Evolutionary conservation across 2,113 vertebrate species (phyloP).

Genomic region (Hippocampus barbouri): DNA sequence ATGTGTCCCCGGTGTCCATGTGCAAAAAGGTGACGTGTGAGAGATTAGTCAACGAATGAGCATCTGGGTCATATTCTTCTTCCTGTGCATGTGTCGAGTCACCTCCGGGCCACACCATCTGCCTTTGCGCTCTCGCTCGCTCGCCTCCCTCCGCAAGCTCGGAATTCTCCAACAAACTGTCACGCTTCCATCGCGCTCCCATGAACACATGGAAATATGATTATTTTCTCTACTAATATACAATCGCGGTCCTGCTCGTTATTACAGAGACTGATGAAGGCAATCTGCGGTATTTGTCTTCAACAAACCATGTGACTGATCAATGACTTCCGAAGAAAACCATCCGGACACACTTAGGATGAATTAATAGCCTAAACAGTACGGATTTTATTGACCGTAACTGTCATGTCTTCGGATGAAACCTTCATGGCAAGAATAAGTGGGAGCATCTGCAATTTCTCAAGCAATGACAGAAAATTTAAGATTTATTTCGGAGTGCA

Average conservation of each 20-base stretch:
- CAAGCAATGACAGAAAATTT: background rate
- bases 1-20: slow-evolving; percentile 26
- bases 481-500: background rate
- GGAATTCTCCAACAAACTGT: slow-evolving; percentile 20
- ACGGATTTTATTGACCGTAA: background rate
- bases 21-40: slow-evolving; percentile 42
- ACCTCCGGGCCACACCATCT: slow-evolving; percentile 39
- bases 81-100: slow-evolving; percentile 38
- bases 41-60: slow-evolving; percentile 49
- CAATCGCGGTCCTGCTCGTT: slow-evolving; percentile 19
- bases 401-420: background rate
- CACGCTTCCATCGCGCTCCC: slow-evolving; percentile 19
- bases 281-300: background rate
- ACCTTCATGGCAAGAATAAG: background rate
- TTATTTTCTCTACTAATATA: slow-evolving; percentile 27
- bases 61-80: slow-evolving; percentile 53
- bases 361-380: background rate
- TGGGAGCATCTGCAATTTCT: background rate
- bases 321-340: slow-evolving; percentile 2
- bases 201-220: slow-evolving; percentile 28
- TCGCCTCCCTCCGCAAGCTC: background rate
- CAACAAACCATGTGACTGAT: background rate
- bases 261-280: slow-evolving; percentile 5
- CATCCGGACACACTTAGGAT: background rate
- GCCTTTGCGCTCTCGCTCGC: slow-evolving; percentile 39